Conservation (phyloP, 35 echinoderm and acorn worm species). For the Heliocidaris erythrogramma region DNA sequence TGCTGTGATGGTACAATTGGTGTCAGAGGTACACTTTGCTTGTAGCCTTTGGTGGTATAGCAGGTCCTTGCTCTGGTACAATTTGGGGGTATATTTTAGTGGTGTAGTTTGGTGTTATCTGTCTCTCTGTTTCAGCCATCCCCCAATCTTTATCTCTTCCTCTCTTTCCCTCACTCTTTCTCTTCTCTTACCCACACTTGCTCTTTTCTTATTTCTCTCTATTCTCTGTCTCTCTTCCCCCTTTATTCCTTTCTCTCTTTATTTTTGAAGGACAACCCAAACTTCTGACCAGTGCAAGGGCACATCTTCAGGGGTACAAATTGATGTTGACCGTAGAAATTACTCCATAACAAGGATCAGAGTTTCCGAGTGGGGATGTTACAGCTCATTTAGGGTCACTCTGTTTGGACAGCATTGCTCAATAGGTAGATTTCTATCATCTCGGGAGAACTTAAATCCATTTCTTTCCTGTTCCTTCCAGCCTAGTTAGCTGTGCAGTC, state of each 20-base stretch:
- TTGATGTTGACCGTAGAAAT: neutral
- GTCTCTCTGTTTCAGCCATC: neutral
- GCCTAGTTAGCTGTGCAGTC: neutral
- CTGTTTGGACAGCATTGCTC: neutral
- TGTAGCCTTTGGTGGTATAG: too few relatives aligned
- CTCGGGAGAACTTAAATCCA: neutral
- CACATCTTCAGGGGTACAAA: neutral
- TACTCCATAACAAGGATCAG: neutral
- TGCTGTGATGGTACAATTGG: too few relatives aligned
- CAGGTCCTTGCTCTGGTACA: too few relatives aligned
- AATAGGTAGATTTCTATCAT: neutral
- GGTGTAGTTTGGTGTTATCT: too few relatives aligned
- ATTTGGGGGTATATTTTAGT: too few relatives aligned
- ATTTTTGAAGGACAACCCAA: neutral
- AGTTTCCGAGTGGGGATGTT: neutral
- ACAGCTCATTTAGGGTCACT: neutral
- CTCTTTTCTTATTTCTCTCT: neutral
- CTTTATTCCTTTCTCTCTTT: neutral
- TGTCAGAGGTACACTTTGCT: too few relatives aligned
- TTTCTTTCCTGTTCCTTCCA: neutral
- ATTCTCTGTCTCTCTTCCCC: neutral
- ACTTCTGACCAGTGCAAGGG: neutral
- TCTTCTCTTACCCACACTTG: neutral
- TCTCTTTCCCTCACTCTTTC: neutral
- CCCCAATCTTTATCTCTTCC: neutral